A percentile compares a stretch with the other conserved stretches of the same genome.
phyloP scores from a whole-genome alignment of 1,140 invertebrate species.

The Drosophila paulistorum region DNA sequence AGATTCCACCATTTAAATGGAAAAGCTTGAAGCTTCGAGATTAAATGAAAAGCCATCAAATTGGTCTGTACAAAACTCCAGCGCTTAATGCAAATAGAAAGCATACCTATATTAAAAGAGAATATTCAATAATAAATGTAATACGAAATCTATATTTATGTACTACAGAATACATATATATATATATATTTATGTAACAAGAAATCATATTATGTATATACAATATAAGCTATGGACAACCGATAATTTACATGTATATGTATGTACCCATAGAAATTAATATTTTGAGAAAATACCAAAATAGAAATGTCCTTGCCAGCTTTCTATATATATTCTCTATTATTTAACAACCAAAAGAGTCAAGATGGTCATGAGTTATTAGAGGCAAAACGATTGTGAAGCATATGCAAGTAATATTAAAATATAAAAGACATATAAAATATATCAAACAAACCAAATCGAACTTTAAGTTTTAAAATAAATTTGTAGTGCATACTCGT shows the following conservation, averaged over 20 bases:
- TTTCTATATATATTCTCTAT: constrained; percentile 39
- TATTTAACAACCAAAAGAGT: constrained; percentile 20
- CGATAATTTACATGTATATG: neutral
- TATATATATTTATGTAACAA: constrained; percentile 32
- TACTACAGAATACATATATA: constrained; percentile 37
- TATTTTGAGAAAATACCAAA: constrained; percentile 33
- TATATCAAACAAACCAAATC: constrained; percentile 59
- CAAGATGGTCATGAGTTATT: constrained; percentile 27
- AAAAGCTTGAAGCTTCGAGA: constrained; percentile 46
- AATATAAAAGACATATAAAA: constrained; percentile 2
- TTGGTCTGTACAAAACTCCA: constrained; percentile 46
- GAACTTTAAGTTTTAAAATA: constrained; percentile 76
- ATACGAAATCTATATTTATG: constrained; percentile 44
- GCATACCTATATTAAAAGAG: constrained; percentile 42
- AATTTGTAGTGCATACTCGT: constrained; percentile 51
- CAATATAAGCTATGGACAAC: constrained; percentile 19
- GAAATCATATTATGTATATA: constrained; percentile 3
- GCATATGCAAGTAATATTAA: constrained; percentile 7
- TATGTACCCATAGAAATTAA: constrained; percentile 27
- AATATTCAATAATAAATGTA: constrained; percentile 62
- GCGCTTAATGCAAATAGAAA: constrained; percentile 52
- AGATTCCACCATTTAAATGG: constrained; percentile 34
- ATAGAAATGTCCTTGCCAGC: constrained; percentile 57
- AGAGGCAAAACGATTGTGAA: constrained; percentile 45
- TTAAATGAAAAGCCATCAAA: constrained; percentile 14